These are phyloP conservation scores for Trachelus troglodyta DNA, from an alignment of 2,888 invertebrate species.

Conservation along the genomic window DNA sequence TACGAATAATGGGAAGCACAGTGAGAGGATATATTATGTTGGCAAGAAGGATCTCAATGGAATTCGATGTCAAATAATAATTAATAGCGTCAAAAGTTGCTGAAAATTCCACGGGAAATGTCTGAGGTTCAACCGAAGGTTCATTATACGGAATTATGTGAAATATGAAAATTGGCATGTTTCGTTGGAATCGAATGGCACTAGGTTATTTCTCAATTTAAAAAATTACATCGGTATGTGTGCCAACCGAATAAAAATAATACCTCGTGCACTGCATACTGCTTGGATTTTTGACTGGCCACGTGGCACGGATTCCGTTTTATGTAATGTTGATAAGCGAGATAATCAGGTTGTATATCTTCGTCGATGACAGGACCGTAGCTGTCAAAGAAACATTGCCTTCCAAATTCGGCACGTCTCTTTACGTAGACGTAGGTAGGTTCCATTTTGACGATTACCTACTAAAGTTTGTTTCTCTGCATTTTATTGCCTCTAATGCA, in stretches of 20 bases:
- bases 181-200: no score
- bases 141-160: not conserved
- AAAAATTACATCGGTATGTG: no score
- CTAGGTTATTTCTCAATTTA: no score
- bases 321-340: constrained; percentile 62
- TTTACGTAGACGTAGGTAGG: constrained; percentile 72
- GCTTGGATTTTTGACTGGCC: constrained; percentile 62
- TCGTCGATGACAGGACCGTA: constrained; percentile 75
- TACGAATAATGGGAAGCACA: no score
- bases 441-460: constrained; percentile 45
- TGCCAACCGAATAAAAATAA: not conserved
- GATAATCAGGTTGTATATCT: constrained; percentile 68
- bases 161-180: no score
- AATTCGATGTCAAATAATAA: not conserved
- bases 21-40: not conserved
- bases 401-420: constrained; percentile 76
- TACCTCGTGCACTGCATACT: constrained; percentile 62
- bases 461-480: no score
- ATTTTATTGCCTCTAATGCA: no score
- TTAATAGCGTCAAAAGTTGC: no score
- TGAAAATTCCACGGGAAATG: not conserved
- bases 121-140: not conserved
- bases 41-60: not conserved
- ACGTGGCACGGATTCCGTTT: constrained; percentile 67
- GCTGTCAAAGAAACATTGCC: constrained; percentile 75